Evolutionary conservation across 2,797 vertebrate species (phyloP).

Genomic region (Glossophaga mutica): DNA sequence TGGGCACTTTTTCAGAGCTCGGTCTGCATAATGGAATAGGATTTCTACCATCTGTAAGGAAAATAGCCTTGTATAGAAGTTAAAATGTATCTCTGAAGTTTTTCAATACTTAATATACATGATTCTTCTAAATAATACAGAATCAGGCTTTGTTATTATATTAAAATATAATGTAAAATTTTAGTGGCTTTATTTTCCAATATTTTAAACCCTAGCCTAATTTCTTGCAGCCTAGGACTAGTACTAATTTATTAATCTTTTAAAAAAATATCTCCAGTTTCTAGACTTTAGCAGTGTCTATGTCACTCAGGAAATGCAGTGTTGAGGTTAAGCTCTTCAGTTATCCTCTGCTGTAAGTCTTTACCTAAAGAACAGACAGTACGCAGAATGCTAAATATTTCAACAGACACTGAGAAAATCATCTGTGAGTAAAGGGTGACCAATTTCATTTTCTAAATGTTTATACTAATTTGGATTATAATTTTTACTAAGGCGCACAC

Average conservation of each 20-base stretch:
- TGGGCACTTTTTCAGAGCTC: slow-evolving; percentile 93
- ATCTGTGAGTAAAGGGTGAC: not conserved
- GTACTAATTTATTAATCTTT: slow-evolving; percentile 35
- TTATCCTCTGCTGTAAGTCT: not conserved
- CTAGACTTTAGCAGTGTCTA: not conserved
- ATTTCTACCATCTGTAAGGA: slow-evolving; percentile 93
- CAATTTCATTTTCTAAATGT: slow-evolving; percentile 1
- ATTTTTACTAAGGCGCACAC: slow-evolving; percentile 5
- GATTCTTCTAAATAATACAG: not conserved
- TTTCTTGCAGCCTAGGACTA: not conserved
- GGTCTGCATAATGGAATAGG: slow-evolving; percentile 92
- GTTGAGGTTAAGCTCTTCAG: not conserved
- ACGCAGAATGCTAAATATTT: not conserved
- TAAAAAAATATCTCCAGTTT: slow-evolving; percentile 12
- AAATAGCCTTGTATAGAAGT: slow-evolving; percentile 20
- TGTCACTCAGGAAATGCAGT: slow-evolving; percentile 25
- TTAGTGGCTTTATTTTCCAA: slow-evolving; percentile 1
- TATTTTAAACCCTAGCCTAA: slow-evolving; percentile 20
- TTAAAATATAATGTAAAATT: slow-evolving; percentile 29
- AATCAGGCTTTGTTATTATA: not conserved
- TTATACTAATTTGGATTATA: slow-evolving; percentile 1
- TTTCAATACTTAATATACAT: not conserved
- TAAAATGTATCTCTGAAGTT: not conserved
- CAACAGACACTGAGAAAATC: not conserved
- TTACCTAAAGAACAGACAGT: not conserved